A percentile compares a stretch with the other conserved stretches of the same genome.
Conservation (phyloP, 2,113 vertebrate genomes). For the Rutilus rutilus region DNA sequence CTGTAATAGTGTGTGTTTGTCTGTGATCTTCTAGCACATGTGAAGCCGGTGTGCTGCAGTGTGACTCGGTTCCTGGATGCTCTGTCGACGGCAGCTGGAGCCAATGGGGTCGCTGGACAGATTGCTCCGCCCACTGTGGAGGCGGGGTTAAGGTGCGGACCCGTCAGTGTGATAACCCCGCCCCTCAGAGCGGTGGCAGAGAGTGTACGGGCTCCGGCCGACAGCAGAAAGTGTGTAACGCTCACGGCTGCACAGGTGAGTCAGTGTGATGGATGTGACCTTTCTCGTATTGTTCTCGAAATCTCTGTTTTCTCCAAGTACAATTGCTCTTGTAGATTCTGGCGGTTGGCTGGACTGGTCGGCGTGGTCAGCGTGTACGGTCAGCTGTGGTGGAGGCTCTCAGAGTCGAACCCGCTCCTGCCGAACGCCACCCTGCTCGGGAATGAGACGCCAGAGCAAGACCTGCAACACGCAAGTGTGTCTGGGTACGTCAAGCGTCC, state of each 20-base stretch:
- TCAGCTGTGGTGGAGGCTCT: slow-evolving; percentile 75
- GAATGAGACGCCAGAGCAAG: slow-evolving; percentile 73
- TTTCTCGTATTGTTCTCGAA: background rate
- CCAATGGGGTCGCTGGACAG: slow-evolving; percentile 80
- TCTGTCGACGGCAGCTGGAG: slow-evolving; percentile 78
- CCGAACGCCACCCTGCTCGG: slow-evolving; percentile 63
- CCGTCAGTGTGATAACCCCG: slow-evolving; percentile 75
- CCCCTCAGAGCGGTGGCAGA: slow-evolving; percentile 76
- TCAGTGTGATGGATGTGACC: background rate
- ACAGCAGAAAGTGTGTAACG: slow-evolving; percentile 78
- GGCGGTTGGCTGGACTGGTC: slow-evolving; percentile 74
- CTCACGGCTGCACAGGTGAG: slow-evolving; percentile 50
- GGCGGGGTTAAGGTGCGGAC: slow-evolving; percentile 76
- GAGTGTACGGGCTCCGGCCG: slow-evolving; percentile 74
- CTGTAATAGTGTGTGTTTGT: background rate
- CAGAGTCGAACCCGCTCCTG: slow-evolving; percentile 70
- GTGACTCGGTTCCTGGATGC: slow-evolving; percentile 77
- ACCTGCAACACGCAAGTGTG: slow-evolving; percentile 83
- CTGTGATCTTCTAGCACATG: slow-evolving; percentile 77
- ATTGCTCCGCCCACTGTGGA: slow-evolving; percentile 80
- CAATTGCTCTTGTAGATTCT: slow-evolving; percentile 57
- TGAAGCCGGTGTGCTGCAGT: slow-evolving; percentile 75
- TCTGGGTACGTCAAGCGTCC: slow-evolving; percentile 69
- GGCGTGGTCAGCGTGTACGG: slow-evolving; percentile 68
- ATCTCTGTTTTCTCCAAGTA: background rate